Evolutionary conservation across 2,113 vertebrate genomes (phyloP).

Genomic region (Istiophorus platypterus): DNA sequence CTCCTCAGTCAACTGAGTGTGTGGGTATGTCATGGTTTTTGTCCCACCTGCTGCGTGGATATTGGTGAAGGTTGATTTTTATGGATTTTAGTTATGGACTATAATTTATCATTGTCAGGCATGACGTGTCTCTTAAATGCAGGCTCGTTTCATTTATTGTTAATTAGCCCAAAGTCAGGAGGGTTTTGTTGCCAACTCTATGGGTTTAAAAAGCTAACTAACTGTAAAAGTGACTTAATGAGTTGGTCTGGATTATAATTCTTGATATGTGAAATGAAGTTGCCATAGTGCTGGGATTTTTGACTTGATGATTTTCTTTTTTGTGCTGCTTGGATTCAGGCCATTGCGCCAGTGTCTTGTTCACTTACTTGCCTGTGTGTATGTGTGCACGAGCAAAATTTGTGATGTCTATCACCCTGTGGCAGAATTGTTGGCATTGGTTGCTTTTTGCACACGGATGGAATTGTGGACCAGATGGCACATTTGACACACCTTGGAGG

Average conservation of each 20-base stretch:
- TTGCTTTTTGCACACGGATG: neutral
- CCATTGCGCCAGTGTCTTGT: neutral
- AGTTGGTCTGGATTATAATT: neutral
- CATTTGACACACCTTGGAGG: neutral
- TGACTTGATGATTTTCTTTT: neutral
- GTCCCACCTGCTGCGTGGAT: neutral
- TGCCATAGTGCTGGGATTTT: neutral
- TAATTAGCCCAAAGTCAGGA: neutral
- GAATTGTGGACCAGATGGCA: neutral
- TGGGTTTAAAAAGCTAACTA: neutral
- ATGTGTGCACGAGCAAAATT: neutral
- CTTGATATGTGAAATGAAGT: neutral
- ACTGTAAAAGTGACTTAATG: neutral
- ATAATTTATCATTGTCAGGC: neutral
- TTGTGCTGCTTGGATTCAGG: neutral
- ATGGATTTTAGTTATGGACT: neutral
- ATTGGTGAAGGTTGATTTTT: neutral
- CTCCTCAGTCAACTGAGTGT: neutral
- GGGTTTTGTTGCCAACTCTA: neutral
- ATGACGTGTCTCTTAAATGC: neutral
- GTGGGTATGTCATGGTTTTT: neutral
- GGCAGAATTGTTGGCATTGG: neutral
- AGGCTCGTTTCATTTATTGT: slow-evolving; percentile 2
- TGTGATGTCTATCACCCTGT: neutral
- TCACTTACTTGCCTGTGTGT: neutral